Evolutionary conservation across 2,888 invertebrate species (phyloP), one percentile per base, ranked within the genome.

Genomic region (Prosapia bicincta): DNA sequence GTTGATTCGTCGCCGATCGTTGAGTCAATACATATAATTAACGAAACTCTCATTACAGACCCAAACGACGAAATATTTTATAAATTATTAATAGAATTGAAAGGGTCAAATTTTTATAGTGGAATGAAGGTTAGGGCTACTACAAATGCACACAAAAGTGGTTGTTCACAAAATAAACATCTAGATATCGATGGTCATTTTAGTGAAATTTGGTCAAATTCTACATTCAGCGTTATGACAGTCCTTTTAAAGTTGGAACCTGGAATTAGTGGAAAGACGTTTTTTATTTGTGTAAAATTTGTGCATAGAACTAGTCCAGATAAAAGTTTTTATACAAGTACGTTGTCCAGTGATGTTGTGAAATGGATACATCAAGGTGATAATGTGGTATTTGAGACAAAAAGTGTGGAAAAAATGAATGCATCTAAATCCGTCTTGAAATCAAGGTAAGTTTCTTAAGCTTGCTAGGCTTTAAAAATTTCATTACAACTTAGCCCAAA

Each of bases 311-410:
- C 76, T 69, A 65, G 65, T 72, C 69, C 72, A 71, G 74, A 72
- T 71, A 66, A 76, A 54, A 54, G 74, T 28, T 68, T 72, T 28
- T 66, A 6, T 5, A 54, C 71, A 74, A 77, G 78, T 77, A 77
- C 78, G 78, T 80, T 79, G 71, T 71, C 78, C 69, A 79, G 79
- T 77, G 80, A 80, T 69, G 79, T 80, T 69, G 79, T 79, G 26
- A 80, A 80, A 75, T 81, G 81, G 81, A 71, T 80, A 68, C 80
- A 81, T 66, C 81, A 81, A 74, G 80, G 80, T 75, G 78, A 77
- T 67, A 71, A 74, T 28, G 80, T 79, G 25, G 76, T 73, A 68
- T 32, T 78, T 80, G 54, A 43, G 69, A 72, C 77, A 71, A 69
- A 65, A 72, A 77, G 69, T 38, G 71, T 74, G 65, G 69, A 76